Base-by-base conservation (phyloP, 35 echinoderm and acorn worm species). In the Lytechinus variegatus region DNA sequence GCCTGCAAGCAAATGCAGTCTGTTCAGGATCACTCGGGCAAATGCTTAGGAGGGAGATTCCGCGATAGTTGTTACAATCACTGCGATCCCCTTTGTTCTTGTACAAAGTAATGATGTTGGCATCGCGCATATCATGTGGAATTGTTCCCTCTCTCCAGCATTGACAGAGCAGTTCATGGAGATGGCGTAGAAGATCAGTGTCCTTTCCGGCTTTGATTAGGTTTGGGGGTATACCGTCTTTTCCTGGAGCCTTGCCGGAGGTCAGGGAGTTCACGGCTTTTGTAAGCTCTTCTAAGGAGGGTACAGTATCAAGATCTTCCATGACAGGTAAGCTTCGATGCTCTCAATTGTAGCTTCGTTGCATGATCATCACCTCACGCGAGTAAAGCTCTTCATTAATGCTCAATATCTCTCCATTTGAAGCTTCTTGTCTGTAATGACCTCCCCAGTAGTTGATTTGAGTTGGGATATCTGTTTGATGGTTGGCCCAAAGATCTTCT, bases 71-170 rank as follows among this genome's bases (percentile, higher is more conserved):
- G n/a, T n/a, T n/a, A n/a, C n/a, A n/a, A n/a, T n/a, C n/a, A n/a
- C n/a, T n/a, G 55, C 94, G 60, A 52, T 95, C 95, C 10, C 95
- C 94, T 89, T 97, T 96, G 79, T 96, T 97, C 54, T 97, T 96
- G 79, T 54, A 97, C 12, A 96, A 95, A 10, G 95, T 95, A 24
- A 96, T 54, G 55, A 56, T 56, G 55, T 56, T 56, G 10, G 55
- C 55, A 56, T 56, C 55, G 10, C 5, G 55, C 55, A 56, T 56
- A 56, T 56, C 55, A 56, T 56, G 55, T 56, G 55, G 55, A 56
- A 56, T 56, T 10, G 55, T 56, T 56, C 55, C 55, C 55, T 56
- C 55, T 56, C n/a, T 56, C 55, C 55, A 56, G 55, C 55, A 56
- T 56, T 56, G 55, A 86, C 95, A 95, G 33, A 97, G 95, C 9